Percentiles rank a stretch among this genome's conserved stretches.
Evolutionary conservation across 2,113 vertebrate genomes (phyloP).

Genomic region (Oryzias woworae): DNA sequence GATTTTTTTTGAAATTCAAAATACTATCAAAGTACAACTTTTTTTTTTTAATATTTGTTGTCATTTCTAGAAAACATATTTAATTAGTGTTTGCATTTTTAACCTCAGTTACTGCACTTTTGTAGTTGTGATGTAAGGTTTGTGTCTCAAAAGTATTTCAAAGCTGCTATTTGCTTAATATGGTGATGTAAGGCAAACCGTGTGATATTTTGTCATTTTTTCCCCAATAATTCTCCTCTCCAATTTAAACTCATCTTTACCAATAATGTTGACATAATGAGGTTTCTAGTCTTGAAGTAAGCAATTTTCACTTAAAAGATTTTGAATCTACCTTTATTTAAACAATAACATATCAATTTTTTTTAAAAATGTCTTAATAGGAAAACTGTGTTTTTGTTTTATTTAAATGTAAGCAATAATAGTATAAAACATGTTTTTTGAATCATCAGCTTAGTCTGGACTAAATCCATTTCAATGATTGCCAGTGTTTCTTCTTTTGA

Average conservation of each 20-base stretch:
- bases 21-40: slow-evolving; percentile 9
- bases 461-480: slow-evolving; percentile 6
- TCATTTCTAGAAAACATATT: slow-evolving; percentile 72
- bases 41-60: slow-evolving; percentile 54
- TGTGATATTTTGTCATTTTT: slow-evolving; percentile 57
- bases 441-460: slow-evolving; percentile 36
- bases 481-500: neutral
- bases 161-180: slow-evolving; percentile 85
- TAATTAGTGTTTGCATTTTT: slow-evolving; percentile 86
- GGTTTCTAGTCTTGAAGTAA: slow-evolving; percentile 21
- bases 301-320: neutral
- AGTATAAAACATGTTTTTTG: slow-evolving; percentile 20
- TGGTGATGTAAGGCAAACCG: slow-evolving; percentile 69
- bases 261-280: slow-evolving; percentile 31
- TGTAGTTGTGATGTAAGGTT: slow-evolving; percentile 77
- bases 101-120: slow-evolving; percentile 90
- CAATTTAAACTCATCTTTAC: slow-evolving; percentile 25
- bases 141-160: slow-evolving; percentile 73
- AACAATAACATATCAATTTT: too few species aligned
- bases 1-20: slow-evolving; percentile 25
- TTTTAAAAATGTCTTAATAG: too few species aligned
- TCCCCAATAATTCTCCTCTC: slow-evolving; percentile 36
- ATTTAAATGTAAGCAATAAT: too few species aligned
- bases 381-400: too few species aligned
- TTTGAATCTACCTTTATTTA: too few species aligned